Evolutionary conservation across 2,888 invertebrate genomes (phyloP).

Genomic region (Drosophila borborema): DNA sequence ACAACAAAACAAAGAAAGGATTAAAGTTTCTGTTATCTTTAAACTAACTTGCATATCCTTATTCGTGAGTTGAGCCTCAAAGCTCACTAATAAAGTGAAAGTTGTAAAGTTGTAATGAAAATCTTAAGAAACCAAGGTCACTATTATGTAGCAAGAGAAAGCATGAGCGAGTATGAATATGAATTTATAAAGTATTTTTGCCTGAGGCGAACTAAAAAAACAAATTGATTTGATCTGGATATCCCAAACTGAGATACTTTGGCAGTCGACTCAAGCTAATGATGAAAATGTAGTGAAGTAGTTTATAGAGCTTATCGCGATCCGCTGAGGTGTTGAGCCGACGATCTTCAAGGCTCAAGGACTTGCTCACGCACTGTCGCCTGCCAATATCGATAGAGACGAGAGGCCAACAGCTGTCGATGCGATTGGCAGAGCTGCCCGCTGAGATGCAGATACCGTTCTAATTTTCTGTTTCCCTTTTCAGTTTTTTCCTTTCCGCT

Average conservation of each 20-base stretch:
- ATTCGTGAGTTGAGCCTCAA: neutral
- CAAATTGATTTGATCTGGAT: too few relatives aligned
- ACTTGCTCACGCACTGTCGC: conserved; percentile 75
- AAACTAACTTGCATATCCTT: neutral
- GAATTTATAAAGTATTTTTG: neutral
- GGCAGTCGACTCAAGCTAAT: neutral
- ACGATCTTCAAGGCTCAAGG: conserved; percentile 46
- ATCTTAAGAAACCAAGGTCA: too few relatives aligned
- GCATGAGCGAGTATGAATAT: neutral
- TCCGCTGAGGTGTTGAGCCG: conserved; percentile 10
- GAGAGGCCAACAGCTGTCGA: conserved; percentile 37
- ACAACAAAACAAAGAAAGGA: neutral
- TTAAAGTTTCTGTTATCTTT: too few relatives aligned
- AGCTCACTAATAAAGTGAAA: too few relatives aligned
- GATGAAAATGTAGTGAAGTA: neutral
- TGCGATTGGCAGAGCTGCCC: conserved; percentile 32
- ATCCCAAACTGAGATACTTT: neutral
- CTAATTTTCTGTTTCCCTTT: conserved; percentile 7
- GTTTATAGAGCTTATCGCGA: conserved; percentile 36
- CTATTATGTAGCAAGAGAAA: neutral
- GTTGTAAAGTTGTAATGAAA: too few relatives aligned
- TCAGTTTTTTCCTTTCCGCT: neutral
- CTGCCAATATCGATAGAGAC: conserved; percentile 67
- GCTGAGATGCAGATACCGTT: conserved; percentile 49
- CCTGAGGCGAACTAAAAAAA: too few relatives aligned